Evolutionary conservation across 2,888 invertebrate genomes (phyloP).

Genomic region (Oligia latruncula): DNA sequence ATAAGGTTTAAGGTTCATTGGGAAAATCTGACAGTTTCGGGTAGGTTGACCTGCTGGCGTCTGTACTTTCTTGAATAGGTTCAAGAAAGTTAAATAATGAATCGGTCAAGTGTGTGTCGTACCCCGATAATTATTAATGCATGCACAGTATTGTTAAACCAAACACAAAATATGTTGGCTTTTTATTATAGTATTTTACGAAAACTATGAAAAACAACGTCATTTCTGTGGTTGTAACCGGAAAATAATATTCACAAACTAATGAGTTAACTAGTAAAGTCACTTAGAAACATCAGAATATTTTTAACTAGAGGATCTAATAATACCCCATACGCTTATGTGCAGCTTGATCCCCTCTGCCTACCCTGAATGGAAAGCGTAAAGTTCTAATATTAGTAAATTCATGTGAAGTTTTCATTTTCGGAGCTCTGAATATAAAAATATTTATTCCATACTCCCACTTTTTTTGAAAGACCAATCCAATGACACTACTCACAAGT

Average conservation of each 20-base stretch:
- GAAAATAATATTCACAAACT: background rate
- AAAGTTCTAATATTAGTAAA: background rate
- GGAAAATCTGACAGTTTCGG: too few species aligned
- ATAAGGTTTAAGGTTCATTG: too few species aligned
- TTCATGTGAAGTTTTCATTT: background rate
- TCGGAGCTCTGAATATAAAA: background rate
- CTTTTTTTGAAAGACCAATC: background rate
- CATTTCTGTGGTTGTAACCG: background rate
- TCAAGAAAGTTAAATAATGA: background rate
- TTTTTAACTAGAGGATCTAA: background rate
- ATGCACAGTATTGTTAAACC: background rate
- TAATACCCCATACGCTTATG: background rate
- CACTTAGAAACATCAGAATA: background rate
- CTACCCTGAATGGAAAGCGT: background rate
- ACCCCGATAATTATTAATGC: background rate
- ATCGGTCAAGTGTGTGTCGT: background rate
- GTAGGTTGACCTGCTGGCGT: too few species aligned
- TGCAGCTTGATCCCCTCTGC: background rate
- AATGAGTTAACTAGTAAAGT: background rate
- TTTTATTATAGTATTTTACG: background rate
- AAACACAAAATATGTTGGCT: background rate
- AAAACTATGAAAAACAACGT: background rate
- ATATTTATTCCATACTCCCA: background rate
- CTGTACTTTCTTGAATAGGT: background rate
- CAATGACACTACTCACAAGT: too few species aligned